Percentiles rank a stretch among this genome's conserved stretches.
These are phyloP conservation scores for Heliconius nattereri DNA, from an alignment of 1,140 invertebrate species.

Conservation along the genomic window DNA sequence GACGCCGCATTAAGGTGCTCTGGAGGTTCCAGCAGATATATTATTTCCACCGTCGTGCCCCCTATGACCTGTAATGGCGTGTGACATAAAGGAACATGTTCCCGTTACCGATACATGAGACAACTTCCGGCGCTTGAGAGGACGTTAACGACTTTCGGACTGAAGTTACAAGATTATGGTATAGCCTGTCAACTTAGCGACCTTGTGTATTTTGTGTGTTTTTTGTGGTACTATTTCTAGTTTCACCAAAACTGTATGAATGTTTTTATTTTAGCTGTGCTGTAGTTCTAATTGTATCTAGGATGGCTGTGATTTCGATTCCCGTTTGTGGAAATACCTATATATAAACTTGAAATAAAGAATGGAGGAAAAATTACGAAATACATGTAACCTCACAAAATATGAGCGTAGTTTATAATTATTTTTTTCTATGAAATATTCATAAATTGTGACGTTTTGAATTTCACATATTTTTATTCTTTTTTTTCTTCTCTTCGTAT, in stretches of 20 bases:
- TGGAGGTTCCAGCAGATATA: conserved; percentile 17
- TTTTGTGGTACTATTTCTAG: not conserved
- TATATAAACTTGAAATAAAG: too few relatives aligned
- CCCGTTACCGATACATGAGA: conserved; percentile 48
- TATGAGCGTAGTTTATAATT: too few relatives aligned
- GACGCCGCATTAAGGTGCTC: not conserved
- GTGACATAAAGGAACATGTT: conserved; percentile 42
- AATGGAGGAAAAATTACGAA: too few relatives aligned
- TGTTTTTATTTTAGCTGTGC: not conserved
- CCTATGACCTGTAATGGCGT: conserved; percentile 30
- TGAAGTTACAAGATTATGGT: conserved; percentile 41
- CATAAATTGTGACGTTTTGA: too few relatives aligned
- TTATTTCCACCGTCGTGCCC: conserved; percentile 29
- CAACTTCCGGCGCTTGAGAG: conserved; percentile 50
- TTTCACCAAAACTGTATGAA: not conserved
- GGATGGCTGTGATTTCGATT: too few relatives aligned
- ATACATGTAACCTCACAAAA: too few relatives aligned
- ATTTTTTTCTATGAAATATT: too few relatives aligned
- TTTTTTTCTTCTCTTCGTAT: too few relatives aligned
- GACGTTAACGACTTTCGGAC: conserved; percentile 45
- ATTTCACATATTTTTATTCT: too few relatives aligned
- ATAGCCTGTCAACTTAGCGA: conserved; percentile 32
- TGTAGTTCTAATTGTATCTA: too few relatives aligned
- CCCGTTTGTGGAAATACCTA: too few relatives aligned
- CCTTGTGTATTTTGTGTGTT: not conserved